Percentiles rank a stretch among this genome's conserved stretches.
Evolutionary conservation across 2,113 vertebrate genomes (phyloP).

Genomic region (Xiphophorus couchianus): DNA sequence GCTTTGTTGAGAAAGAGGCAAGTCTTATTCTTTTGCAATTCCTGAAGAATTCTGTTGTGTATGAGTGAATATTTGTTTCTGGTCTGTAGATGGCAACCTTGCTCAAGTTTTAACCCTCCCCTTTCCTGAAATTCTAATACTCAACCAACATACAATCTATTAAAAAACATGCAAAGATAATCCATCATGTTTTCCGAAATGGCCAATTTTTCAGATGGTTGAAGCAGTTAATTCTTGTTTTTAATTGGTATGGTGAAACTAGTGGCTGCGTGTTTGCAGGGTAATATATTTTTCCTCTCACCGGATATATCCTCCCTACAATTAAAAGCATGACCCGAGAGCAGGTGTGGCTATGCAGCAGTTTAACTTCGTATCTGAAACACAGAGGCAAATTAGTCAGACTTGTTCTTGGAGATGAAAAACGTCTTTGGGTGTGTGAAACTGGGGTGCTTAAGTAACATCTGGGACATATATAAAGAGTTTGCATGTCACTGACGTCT

Average conservation of each 20-base stretch:
- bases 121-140: neutral
- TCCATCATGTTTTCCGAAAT: neutral
- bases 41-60: neutral
- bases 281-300: neutral
- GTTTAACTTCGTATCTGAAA: slow-evolving; percentile 17
- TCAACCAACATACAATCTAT: neutral
- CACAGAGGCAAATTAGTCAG: slow-evolving; percentile 9
- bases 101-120: slow-evolving; percentile 7
- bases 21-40: neutral
- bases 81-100: slow-evolving; percentile 72
- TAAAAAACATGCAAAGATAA: neutral
- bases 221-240: neutral
- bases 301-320: neutral
- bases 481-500: slow-evolving; percentile 13
- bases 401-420: slow-evolving; percentile 26
- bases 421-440: slow-evolving; percentile 40
- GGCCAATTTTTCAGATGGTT: neutral
- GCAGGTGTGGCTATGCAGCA: neutral
- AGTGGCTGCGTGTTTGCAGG: neutral
- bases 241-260: neutral
- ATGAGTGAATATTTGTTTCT: slow-evolving; percentile 10
- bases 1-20: neutral
- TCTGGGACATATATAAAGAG: slow-evolving; percentile 16
- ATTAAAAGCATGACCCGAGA: slow-evolving; percentile 12
- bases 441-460: slow-evolving; percentile 14